These are phyloP conservation scores for Triops longicaudatus DNA, from an alignment of 1,140 invertebrate species.

Conservation along the genomic window DNA sequence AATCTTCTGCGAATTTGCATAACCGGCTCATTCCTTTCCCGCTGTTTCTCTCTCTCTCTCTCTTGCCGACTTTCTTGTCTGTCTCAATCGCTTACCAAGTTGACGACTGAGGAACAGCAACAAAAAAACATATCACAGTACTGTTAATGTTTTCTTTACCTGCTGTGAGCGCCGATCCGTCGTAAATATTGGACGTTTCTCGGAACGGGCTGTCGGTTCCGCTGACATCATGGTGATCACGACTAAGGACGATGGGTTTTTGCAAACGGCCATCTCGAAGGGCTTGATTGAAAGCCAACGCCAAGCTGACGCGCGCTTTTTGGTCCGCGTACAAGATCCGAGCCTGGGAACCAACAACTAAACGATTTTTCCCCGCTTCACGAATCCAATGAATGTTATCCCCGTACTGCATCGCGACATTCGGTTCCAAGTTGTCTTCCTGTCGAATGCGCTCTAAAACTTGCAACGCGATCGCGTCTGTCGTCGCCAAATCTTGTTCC, in stretches of 20 bases:
- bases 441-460: slow-evolving; percentile 45
- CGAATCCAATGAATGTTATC: slow-evolving; percentile 58
- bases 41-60: neutral
- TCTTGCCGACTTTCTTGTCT: neutral
- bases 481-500: slow-evolving; percentile 46
- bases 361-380: slow-evolving; percentile 49
- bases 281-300: slow-evolving; percentile 54
- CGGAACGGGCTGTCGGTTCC: slow-evolving; percentile 59
- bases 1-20: neutral
- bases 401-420: slow-evolving; percentile 47
- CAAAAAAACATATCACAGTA: too few species aligned
- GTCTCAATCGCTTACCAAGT: neutral
- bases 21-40: slow-evolving; percentile 8
- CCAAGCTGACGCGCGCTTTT: slow-evolving; percentile 46
- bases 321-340: slow-evolving; percentile 58
- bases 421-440: slow-evolving; percentile 34
- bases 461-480: slow-evolving; percentile 49
- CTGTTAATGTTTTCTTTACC: slow-evolving; percentile 35
- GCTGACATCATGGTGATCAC: slow-evolving; percentile 63
- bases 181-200: slow-evolving; percentile 58
- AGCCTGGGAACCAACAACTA: slow-evolving; percentile 57
- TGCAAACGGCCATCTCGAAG: slow-evolving; percentile 38
- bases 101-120: too few species aligned
- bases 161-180: slow-evolving; percentile 57
- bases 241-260: slow-evolving; percentile 52